Evolutionary conservation across 2,888 invertebrate genomes (phyloP).

Genomic region (Fabriciana adippe): DNA sequence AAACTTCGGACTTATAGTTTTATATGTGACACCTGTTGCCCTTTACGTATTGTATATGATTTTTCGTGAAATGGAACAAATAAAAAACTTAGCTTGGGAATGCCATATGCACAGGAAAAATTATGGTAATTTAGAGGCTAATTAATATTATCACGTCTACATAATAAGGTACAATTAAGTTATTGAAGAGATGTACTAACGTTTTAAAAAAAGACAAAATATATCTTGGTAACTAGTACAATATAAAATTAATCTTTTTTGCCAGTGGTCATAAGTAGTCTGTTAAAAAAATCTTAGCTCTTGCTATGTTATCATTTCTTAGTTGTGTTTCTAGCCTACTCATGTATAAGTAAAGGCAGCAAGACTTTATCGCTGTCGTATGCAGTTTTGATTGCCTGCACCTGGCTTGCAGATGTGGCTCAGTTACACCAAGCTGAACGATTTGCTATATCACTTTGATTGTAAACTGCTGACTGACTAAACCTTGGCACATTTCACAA

Average conservation of each 20-base stretch:
- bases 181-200: too few species aligned
- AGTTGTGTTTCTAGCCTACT: too few species aligned
- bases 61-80: not conserved
- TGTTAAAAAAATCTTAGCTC: too few species aligned
- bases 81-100: not conserved
- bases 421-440: slow-evolving; percentile 53
- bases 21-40: slow-evolving; percentile 33
- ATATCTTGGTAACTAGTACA: too few species aligned
- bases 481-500: slow-evolving; percentile 9
- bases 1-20: slow-evolving; percentile 38
- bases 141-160: too few species aligned
- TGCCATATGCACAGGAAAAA: not conserved
- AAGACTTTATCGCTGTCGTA: slow-evolving; percentile 24
- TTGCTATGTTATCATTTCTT: too few species aligned
- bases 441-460: slow-evolving; percentile 54
- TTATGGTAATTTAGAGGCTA: too few species aligned
- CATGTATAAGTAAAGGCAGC: not conserved
- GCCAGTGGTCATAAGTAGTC: too few species aligned
- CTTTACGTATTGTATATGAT: slow-evolving; percentile 9
- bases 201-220: too few species aligned
- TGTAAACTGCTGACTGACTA: slow-evolving; percentile 33
- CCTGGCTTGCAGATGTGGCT: slow-evolving; percentile 61
- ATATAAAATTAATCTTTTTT: too few species aligned
- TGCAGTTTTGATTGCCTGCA: slow-evolving; percentile 58
- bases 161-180: too few species aligned